A percentile compares a stretch with the other conserved stretches of the same genome.
phyloP scores from a whole-genome alignment of 2,797 vertebrate genomes.

The Microcaecilia unicolor region DNA sequence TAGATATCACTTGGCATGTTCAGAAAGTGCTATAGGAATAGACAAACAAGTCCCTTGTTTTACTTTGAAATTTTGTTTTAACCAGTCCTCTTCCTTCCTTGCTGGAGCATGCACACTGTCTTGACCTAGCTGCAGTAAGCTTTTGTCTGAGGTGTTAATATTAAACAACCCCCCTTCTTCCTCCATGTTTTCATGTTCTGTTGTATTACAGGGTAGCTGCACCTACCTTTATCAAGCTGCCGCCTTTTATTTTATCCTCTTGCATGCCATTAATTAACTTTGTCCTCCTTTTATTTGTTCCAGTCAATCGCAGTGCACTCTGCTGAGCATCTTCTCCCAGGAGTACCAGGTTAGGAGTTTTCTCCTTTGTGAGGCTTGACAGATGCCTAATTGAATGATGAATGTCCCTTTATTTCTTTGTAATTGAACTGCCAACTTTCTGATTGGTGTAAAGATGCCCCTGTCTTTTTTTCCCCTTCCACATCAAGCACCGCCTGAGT shows the following conservation, averaged over 20 bases:
- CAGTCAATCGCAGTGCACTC: constrained; percentile 99
- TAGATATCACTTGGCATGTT: constrained; percentile 24
- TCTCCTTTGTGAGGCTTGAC: constrained; percentile 99
- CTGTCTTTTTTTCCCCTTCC: constrained; percentile 54
- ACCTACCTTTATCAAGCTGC: constrained; percentile 90
- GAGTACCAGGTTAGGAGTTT: constrained; percentile 99
- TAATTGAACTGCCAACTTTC: constrained; percentile 99
- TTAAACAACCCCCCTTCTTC: constrained; percentile 99
- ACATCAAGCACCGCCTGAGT: constrained; percentile 82
- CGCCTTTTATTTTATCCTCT: constrained; percentile 93
- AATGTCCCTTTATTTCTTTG: constrained; percentile 99
- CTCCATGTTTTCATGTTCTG: constrained; percentile 99
- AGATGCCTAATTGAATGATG: constrained; percentile 99
- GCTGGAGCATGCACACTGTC: constrained; percentile 16
- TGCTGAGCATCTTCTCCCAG: constrained; percentile 99
- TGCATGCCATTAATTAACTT: constrained; percentile 99
- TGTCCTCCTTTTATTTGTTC: constrained; percentile 99
- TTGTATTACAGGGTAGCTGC: constrained; percentile 97
- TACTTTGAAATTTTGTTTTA: constrained; percentile 47
- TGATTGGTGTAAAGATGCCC: constrained; percentile 78
- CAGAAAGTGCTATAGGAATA: constrained; percentile 29
- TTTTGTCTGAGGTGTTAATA: constrained; percentile 98
- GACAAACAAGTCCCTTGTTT: constrained; percentile 31
- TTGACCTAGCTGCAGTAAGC: constrained; percentile 78
- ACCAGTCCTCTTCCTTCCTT: constrained; percentile 47